These are phyloP conservation scores for Menura novaehollandiae DNA, from an alignment of 2,113 vertebrate species.

Conservation along the genomic window DNA sequence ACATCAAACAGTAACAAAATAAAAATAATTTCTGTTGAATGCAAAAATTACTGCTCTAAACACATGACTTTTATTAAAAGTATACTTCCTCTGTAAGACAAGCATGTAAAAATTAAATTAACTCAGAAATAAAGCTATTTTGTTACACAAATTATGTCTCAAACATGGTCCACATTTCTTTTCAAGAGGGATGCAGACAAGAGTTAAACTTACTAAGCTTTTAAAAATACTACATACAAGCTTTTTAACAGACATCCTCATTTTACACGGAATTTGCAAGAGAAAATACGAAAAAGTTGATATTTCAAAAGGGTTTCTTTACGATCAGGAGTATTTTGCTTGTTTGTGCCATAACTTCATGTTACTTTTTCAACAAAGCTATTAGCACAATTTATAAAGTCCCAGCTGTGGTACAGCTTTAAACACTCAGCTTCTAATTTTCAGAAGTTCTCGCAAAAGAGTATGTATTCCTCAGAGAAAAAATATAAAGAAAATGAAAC, in stretches of 20 bases:
- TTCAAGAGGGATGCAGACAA: neutral
- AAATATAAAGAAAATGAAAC: neutral
- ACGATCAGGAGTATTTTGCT: neutral
- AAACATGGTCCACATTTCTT: constrained; percentile 44
- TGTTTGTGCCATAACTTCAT: neutral
- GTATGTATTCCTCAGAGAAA: neutral
- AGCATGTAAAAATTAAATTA: constrained; percentile 63
- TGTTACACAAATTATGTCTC: constrained; percentile 51
- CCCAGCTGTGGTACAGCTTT: neutral
- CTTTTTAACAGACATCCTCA: neutral
- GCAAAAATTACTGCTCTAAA: constrained; percentile 32
- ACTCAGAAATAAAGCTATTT: constrained; percentile 63
- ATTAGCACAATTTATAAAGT: neutral
- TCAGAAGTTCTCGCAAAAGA: neutral
- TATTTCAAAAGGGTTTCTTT: neutral
- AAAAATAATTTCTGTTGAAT: constrained; percentile 37
- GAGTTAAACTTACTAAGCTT: neutral
- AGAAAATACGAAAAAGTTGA: neutral
- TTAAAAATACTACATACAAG: neutral
- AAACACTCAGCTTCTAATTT: neutral
- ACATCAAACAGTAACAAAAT: constrained; percentile 43
- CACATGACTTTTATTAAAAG: constrained; percentile 59
- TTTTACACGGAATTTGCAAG: neutral
- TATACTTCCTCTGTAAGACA: constrained; percentile 47
- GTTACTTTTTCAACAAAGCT: neutral